Evolutionary conservation across 2,113 vertebrate species (phyloP), one percentile per base, ranked within the genome.

Genomic region (Pterocles burchelli): DNA sequence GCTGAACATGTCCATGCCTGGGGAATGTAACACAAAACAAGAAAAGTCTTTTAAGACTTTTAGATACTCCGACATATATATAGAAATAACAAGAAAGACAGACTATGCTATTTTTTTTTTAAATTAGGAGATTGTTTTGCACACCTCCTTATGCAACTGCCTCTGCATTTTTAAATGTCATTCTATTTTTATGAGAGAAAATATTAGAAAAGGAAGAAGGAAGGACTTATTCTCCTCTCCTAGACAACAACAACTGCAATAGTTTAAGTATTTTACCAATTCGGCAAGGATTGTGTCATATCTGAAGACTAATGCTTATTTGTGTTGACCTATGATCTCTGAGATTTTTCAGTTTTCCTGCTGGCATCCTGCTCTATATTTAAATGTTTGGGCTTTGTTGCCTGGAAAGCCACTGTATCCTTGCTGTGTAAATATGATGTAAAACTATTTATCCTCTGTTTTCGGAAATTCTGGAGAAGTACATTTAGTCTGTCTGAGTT

Each of bases 1-100:
- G 82, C 83, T 93, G 93, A 95, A 77, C 34, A 31, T 92, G 68
- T 58, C 83, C 12, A 21, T 1, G 33, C 61, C 86, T 96, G 92
- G 68, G 57, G 70, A 94, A 26, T 68, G 80, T 94, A 93, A 72
- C 73, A 67, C 45, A 46, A 84, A 85, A 68, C 41, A 83, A 92
- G 90, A 74, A 31, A 80, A 86, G n/a, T 59, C 79, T 87, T 94
- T 85, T 55, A 87, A 71, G 73, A 55, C n/a, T 85, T 85, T 41
- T 18, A 78, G 31, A 36, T 88, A 46, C 58, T 67, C 54, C 9
- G 63, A 8, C 58, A 4, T 65, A 6, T 28, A 13, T 59, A 13
- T 45, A 70, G 45, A 17, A 83, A 31, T 17, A 71, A 68, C 65
- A 92, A 86, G n/a, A 85, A 33, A 87, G n/a, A 82, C 46, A 85